phyloP scores from a whole-genome alignment of 2,797 vertebrate genomes.

The Myotis planiceps region DNA sequence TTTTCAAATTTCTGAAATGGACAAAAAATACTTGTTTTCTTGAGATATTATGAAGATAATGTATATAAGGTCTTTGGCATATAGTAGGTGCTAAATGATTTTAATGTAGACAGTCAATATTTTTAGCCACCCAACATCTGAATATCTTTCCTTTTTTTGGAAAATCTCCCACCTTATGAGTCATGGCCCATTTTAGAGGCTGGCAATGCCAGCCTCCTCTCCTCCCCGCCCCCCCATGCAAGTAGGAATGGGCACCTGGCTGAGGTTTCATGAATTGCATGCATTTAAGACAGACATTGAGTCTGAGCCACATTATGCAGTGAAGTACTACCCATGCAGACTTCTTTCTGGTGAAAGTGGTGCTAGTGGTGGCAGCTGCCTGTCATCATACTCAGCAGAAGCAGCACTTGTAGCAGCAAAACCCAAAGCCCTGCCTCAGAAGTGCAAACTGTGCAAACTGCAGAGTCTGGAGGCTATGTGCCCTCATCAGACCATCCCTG shows the following conservation, averaged over 20 bases:
- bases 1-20: background rate
- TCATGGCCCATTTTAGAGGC: background rate
- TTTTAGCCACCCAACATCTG: background rate
- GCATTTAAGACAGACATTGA: background rate
- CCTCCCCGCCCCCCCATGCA: fast-evolving
- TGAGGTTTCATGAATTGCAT: background rate
- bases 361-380: background rate
- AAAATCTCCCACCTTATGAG: background rate
- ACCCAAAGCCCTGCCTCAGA: background rate
- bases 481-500: background rate
- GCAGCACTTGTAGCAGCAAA: background rate
- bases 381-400: background rate
- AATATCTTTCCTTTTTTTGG: background rate
- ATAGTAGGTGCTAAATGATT: background rate
- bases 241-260: background rate
- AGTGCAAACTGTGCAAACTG: background rate
- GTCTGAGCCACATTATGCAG: background rate
- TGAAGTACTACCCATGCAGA: background rate
- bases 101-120: background rate
- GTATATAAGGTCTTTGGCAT: background rate
- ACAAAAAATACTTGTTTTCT: background rate
- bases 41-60: background rate
- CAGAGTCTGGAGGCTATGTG: background rate
- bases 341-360: background rate
- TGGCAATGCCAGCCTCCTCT: background rate